phyloP scores from a whole-genome alignment of 2,797 vertebrate species.

The Iguana delicatissima region DNA sequence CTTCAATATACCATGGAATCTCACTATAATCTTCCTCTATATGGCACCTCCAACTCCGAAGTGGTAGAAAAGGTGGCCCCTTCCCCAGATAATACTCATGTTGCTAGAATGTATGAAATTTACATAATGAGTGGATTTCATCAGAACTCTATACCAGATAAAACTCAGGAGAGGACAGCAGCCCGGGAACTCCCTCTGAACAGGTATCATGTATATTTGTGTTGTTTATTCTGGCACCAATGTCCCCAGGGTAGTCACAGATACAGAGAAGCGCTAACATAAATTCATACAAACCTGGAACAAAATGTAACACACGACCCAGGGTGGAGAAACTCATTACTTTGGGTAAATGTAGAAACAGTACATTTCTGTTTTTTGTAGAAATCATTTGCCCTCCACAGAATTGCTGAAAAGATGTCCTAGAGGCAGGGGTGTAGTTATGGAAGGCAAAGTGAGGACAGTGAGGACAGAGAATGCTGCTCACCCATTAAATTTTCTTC shows the following conservation, averaged over 20 bases:
- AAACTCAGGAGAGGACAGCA: not conserved
- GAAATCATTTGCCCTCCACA: not conserved
- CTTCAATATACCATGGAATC: not conserved
- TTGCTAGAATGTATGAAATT: constrained; percentile 8
- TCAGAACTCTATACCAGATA: not conserved
- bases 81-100: not conserved
- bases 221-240: not conserved
- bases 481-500: too few relatives aligned
- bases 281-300: not conserved
- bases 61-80: not conserved
- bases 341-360: not conserved
- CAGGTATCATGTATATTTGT: not conserved
- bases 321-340: not conserved
- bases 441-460: too few relatives aligned
- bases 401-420: not conserved
- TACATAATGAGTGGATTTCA: not conserved
- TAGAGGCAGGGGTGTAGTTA: too few relatives aligned
- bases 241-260: not conserved
- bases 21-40: not conserved
- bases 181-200: not conserved
- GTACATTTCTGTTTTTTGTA: too few relatives aligned
- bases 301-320: not conserved
- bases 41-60: not conserved
- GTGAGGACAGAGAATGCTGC: too few relatives aligned
- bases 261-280: not conserved